These are phyloP conservation scores for Hymenopus coronatus DNA, from an alignment of 2,888 invertebrate genomes.

Conservation along the genomic window DNA sequence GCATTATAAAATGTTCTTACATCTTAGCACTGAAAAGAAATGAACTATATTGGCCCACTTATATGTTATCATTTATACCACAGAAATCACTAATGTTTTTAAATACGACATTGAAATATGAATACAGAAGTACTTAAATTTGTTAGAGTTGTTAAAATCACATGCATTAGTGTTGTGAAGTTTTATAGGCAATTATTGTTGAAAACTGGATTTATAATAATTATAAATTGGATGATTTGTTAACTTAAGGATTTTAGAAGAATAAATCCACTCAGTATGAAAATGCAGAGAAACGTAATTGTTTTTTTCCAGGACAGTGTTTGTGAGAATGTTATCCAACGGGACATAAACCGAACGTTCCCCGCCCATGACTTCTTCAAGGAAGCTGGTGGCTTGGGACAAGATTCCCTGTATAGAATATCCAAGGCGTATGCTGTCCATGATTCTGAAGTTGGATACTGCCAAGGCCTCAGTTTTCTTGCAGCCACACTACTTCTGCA, in stretches of 20 bases:
- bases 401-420: conserved; percentile 92
- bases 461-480: conserved; percentile 96
- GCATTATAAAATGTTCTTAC: background rate
- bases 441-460: conserved; percentile 97
- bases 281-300: background rate
- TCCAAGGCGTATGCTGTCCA: conserved; percentile 97
- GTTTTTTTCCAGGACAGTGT: conserved; percentile 26
- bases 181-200: no score
- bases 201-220: no score
- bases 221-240: no score
- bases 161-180: no score
- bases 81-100: no score
- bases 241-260: no score
- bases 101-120: no score
- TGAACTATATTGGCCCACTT: no score
- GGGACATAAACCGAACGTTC: conserved; percentile 97
- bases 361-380: conserved; percentile 98
- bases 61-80: no score
- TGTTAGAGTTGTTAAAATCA: background rate
- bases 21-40: background rate
- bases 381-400: conserved; percentile 91
- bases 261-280: no score
- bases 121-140: conserved; percentile 26
- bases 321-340: conserved; percentile 90
- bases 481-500: conserved; percentile 94